Evolutionary conservation across 2,888 invertebrate genomes (phyloP).

Genomic region (Scaptomyza reducta): DNA sequence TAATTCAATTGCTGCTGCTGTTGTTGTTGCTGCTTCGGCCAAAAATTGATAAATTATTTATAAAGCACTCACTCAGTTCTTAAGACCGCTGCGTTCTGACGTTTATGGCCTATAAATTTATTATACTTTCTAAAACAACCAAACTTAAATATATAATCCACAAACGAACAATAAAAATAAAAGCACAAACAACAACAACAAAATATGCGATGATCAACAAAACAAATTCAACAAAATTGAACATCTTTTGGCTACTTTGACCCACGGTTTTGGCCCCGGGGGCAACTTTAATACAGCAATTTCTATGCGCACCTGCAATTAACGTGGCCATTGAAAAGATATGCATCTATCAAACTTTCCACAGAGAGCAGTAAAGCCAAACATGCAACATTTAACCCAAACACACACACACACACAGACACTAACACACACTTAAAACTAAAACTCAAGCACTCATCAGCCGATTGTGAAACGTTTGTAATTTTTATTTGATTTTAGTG

Average conservation of each 20-base stretch:
- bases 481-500: conserved; percentile 23
- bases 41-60: conserved; percentile 76
- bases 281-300: conserved; percentile 68
- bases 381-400: conserved; percentile 54
- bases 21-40: conserved; percentile 12
- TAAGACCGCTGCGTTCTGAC: conserved; percentile 42
- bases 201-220: conserved; percentile 6
- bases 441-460: conserved; percentile 45
- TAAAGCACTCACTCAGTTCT: conserved; percentile 41
- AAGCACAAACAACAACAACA: conserved; percentile 2
- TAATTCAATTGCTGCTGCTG: conserved; percentile 69
- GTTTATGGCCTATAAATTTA: conserved; percentile 75
- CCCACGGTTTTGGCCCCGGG: conserved; percentile 33
- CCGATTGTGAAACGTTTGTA: conserved; percentile 31
- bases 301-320: conserved; percentile 72
- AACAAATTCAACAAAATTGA: conserved; percentile 12
- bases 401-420: conserved; percentile 22
- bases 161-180: conserved; percentile 34
- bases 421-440: conserved; percentile 25
- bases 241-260: conserved; percentile 31
- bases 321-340: conserved; percentile 62
- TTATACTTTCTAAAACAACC: conserved; percentile 60
- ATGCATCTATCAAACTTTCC: conserved; percentile 62
- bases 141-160: conserved; percentile 5
- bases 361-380: neutral